phyloP scores from a whole-genome alignment of 30 jellyfish, hydroid and myxozoan genomes.

The Cassiopea andromeda region DNA sequence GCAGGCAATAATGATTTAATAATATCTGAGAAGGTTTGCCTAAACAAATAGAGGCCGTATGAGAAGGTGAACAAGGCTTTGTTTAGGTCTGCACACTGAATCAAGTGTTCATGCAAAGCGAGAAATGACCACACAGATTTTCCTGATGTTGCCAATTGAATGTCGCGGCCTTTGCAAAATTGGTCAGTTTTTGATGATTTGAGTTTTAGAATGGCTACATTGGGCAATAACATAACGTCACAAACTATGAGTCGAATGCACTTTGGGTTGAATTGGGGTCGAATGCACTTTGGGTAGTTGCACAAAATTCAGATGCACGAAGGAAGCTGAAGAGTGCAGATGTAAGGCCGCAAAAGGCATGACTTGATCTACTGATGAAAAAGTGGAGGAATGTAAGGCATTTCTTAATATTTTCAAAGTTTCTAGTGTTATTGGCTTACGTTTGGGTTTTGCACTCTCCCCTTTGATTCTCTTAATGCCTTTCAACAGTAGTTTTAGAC shows the following conservation, averaged over 20 bases:
- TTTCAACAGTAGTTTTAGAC: background rate
- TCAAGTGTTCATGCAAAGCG: background rate
- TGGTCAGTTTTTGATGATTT: conserved; percentile 2
- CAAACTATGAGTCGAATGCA: background rate
- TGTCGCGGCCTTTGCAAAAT: background rate
- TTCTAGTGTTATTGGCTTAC: background rate
- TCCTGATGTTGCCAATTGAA: background rate
- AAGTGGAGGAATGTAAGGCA: background rate
- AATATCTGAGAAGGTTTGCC: background rate
- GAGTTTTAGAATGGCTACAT: background rate
- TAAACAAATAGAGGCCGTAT: background rate
- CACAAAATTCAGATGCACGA: background rate
- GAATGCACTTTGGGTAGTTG: background rate
- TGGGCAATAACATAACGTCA: background rate
- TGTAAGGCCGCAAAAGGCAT: background rate
- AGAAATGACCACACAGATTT: background rate
- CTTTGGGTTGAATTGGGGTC: no score
- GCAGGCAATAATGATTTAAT: background rate
- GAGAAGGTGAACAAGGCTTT: background rate
- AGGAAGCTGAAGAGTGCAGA: background rate
- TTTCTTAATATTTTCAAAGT: background rate
- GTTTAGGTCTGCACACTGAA: background rate
- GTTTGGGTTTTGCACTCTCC: background rate
- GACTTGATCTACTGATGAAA: background rate
- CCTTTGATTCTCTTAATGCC: background rate